These are phyloP conservation scores for Rhincodon typus DNA, from an alignment of 2,797 vertebrate species.

Conservation along the genomic window DNA sequence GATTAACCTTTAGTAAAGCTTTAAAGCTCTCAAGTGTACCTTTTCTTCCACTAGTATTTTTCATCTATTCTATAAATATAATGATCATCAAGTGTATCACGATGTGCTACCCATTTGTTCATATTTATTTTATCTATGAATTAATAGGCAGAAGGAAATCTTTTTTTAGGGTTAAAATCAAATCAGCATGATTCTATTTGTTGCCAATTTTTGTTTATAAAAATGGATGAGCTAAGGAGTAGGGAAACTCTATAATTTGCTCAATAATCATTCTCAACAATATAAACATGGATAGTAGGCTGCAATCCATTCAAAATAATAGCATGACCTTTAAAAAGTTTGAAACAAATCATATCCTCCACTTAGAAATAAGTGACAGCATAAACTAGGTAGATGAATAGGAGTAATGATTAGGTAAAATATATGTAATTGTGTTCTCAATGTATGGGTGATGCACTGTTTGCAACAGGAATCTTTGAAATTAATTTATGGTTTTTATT, in stretches of 20 bases:
- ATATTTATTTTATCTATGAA: neutral
- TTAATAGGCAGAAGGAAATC: conserved; percentile 8
- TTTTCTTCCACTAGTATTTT: neutral
- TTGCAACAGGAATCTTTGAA: neutral
- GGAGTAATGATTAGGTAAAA: neutral
- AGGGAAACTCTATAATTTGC: conserved; percentile 14
- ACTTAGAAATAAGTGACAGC: neutral
- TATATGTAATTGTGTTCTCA: neutral
- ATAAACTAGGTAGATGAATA: neutral
- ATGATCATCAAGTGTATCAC: neutral
- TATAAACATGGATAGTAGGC: no score
- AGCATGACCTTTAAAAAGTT: neutral
- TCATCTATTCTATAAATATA: neutral
- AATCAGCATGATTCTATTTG: no score
- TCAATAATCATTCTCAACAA: neutral
- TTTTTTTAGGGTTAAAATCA: neutral
- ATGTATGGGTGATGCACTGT: neutral
- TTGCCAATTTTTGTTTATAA: neutral
- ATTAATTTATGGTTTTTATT: neutral
- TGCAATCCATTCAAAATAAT: neutral
- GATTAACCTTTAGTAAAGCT: neutral
- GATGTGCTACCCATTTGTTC: neutral
- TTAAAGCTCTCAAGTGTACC: neutral
- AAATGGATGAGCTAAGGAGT: neutral
- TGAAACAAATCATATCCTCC: neutral